Base-by-base conservation (phyloP, 2,113 vertebrate genomes). In the Geococcyx californianus region DNA sequence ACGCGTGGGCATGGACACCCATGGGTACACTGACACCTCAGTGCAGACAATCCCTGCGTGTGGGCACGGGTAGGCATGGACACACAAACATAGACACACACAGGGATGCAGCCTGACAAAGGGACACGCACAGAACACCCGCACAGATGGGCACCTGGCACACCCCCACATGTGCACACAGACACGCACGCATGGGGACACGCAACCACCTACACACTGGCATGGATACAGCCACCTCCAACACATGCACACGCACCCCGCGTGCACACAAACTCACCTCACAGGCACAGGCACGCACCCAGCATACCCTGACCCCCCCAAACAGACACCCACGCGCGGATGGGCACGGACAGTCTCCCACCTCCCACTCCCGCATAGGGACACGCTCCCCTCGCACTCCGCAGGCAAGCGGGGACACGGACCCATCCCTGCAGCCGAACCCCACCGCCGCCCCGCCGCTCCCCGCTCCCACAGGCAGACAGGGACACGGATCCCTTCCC, bases 1-100 rank as follows among this genome's bases (percentile, higher is more conserved):
- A 0, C 21, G 3, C 5, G 0, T 26, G 36, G 59, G 76, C 20
- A 21, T 4, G 2, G 29, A 16, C 49, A 26, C 25, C 60, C 26
- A 13, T 11, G 1, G 26, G 23, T 38, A 38, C 68, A 28, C 1
- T 5, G 26, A 13, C 40, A 63, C 23, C 14, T 12, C 3, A 2
- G 3, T 6, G 40, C 52, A 21, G 33, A 34, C 6, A 42, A 42
- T 21, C 14, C 13, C 33, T 28, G 14, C 33, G 16, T 3, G 4
- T 10, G 8, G 16, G 5, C n/a, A 29, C 49, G 15, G 4, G 1
- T 3, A 17, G 13, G 76, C 26, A 9, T 5, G 45, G n/a, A 34
- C 36, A 45, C 2, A 17, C 2, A 5, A 23, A 29, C 63, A 9
- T 2, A 13, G 16, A 19, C 66, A 42, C n/a, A 14, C 34, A 17